Evolutionary conservation across 2,113 vertebrate species (phyloP).

Genomic region (Clupea harengus): DNA sequence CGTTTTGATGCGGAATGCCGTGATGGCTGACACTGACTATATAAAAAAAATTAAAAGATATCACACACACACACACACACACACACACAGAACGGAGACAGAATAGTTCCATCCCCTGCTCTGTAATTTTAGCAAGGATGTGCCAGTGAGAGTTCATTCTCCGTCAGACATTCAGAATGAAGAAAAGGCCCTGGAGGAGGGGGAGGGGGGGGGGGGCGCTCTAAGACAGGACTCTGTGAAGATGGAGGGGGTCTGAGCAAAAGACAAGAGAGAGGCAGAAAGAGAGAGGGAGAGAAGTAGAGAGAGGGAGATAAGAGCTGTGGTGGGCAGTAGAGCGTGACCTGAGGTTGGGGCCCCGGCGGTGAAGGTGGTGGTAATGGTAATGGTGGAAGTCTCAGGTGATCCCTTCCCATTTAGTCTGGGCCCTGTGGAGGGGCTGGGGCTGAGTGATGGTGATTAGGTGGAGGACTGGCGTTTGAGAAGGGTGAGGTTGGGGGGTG

Average conservation of each 20-base stretch:
- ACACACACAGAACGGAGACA: neutral
- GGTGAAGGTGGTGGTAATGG: conserved; percentile 10
- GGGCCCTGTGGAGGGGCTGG: conserved; percentile 74
- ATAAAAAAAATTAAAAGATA: no score
- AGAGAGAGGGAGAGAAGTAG: neutral
- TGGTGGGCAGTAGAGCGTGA: neutral
- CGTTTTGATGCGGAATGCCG: neutral
- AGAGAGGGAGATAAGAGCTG: neutral
- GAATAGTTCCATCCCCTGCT: neutral
- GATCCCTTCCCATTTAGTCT: conserved; percentile 84
- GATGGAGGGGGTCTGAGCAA: neutral
- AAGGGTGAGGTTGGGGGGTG: conserved; percentile 26
- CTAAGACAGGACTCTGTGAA: neutral
- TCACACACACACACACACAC: neutral
- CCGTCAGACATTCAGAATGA: neutral
- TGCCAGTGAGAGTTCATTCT: neutral
- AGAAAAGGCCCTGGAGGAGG: neutral
- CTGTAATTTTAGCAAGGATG: neutral
- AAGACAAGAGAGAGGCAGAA: neutral
- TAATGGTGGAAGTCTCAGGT: conserved; percentile 75
- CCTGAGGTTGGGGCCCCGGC: neutral
- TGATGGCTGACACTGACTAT: neutral
- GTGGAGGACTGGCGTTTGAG: conserved; percentile 82
- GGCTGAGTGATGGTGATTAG: conserved; percentile 85
- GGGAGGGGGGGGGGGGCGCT: neutral